A percentile compares a stretch with the other conserved stretches of the same genome.
These are phyloP conservation scores for Andrena fulva DNA, from an alignment of 2,888 invertebrate species.

Conservation along the genomic window DNA sequence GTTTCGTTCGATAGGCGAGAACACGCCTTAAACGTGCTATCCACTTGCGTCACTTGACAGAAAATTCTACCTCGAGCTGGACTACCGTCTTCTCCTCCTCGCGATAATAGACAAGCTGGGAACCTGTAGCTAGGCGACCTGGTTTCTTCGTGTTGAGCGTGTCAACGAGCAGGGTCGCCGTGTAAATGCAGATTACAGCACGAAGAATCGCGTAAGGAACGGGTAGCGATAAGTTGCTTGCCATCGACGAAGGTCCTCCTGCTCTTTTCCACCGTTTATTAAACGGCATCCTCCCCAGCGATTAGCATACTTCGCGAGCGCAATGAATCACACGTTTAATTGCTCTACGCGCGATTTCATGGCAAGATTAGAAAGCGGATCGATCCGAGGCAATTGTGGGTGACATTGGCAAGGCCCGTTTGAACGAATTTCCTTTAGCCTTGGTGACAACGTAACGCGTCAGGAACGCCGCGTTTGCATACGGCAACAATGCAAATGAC, in stretches of 20 bases:
- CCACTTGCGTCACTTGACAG: slow-evolving; percentile 6
- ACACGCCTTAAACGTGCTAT: slow-evolving; percentile 5
- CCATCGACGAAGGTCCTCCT: slow-evolving; percentile 34
- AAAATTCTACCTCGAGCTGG: slow-evolving; percentile 17
- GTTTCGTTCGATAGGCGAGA: neutral
- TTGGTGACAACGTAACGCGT: slow-evolving; percentile 19
- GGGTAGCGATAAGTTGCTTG: slow-evolving; percentile 34
- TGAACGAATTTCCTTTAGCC: slow-evolving; percentile 7
- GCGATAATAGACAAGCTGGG: slow-evolving; percentile 35
- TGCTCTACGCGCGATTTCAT: neutral
- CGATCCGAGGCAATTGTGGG: neutral
- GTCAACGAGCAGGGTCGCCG: slow-evolving; percentile 24
- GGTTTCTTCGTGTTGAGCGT: slow-evolving; percentile 35
- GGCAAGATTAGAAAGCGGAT: neutral
- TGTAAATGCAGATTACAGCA: slow-evolving; percentile 38
- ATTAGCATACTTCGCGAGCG: neutral
- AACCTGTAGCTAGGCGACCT: slow-evolving; percentile 45
- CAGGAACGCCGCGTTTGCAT: slow-evolving; percentile 39
- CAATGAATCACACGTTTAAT: neutral
- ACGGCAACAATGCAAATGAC: slow-evolving; percentile 30
- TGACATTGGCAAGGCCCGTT: slow-evolving; percentile 17
- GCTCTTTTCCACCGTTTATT: neutral
- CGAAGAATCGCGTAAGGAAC: slow-evolving; percentile 28
- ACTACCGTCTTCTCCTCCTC: slow-evolving; percentile 26
- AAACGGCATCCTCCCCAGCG: neutral